Conservation (phyloP, 2,797 vertebrate species). For the Podarcis siculus region DNA sequence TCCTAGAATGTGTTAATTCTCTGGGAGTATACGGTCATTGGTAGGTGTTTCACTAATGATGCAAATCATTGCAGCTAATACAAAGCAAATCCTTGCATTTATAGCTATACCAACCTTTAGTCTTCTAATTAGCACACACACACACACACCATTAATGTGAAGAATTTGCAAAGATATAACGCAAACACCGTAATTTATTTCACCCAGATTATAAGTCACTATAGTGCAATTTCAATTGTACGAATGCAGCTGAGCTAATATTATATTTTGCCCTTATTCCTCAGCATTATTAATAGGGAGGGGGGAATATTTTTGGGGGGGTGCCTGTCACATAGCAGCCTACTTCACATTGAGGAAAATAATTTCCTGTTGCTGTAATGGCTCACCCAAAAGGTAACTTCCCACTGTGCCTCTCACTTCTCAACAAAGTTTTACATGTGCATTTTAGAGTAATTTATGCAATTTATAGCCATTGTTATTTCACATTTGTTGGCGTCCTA, state of each 20-base stretch:
- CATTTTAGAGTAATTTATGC: constrained; percentile 21
- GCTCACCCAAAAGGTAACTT: constrained; percentile 36
- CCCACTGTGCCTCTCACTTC: constrained; percentile 44
- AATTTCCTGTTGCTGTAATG: constrained; percentile 58
- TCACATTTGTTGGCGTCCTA: constrained; percentile 6
- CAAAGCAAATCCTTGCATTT: not conserved
- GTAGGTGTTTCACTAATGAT: not conserved
- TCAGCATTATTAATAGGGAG: constrained; percentile 20
- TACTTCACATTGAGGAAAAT: constrained; percentile 51
- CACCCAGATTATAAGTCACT: not conserved
- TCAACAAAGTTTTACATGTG: constrained; percentile 24
- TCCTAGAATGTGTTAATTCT: not conserved
- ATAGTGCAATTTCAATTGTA: constrained; percentile 30
- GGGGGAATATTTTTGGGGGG: not conserved
- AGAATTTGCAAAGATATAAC: not conserved
- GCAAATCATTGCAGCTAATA: not conserved
- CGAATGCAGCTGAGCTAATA: constrained; percentile 53
- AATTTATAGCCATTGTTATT: constrained; percentile 46
- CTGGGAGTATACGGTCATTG: not conserved
- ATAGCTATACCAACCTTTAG: not conserved
- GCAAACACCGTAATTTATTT: not conserved
- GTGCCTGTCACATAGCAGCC: constrained; percentile 28
- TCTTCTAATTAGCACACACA: not conserved
- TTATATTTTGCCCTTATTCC: constrained; percentile 27
- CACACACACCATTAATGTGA: not conserved